Conservation (phyloP, 2,113 vertebrate species). For the Cryptotis parvus region DNA sequence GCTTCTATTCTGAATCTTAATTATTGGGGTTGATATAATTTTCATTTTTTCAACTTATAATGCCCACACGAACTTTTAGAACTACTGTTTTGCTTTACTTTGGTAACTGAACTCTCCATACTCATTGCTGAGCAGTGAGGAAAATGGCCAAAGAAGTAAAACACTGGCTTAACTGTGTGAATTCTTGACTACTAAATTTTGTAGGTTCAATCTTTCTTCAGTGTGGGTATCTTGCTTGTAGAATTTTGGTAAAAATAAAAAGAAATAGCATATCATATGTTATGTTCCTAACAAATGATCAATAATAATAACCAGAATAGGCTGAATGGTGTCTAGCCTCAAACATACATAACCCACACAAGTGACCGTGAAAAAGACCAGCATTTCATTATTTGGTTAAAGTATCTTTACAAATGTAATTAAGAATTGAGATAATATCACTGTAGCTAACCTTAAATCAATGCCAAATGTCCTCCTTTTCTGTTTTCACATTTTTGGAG, state of each 20-base stretch:
- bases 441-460: not conserved
- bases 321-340: not conserved
- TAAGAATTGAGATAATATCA: not conserved
- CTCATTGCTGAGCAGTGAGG: not conserved
- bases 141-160: not conserved
- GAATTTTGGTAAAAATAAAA: not conserved
- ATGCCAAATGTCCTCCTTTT: not conserved
- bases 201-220: not conserved
- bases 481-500: too few species aligned
- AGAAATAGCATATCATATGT: not conserved
- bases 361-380: not conserved
- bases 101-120: not conserved
- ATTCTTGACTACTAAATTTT: not conserved
- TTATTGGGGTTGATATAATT: not conserved
- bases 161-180: not conserved
- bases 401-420: not conserved
- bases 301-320: not conserved
- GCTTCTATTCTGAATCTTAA: too few species aligned
- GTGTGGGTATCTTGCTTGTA: not conserved
- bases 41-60: constrained; percentile 8
- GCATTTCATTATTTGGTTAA: not conserved
- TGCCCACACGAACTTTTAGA: not conserved
- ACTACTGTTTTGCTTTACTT: not conserved
- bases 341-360: not conserved
- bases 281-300: not conserved